Evolutionary conservation across 1,140 invertebrate species (phyloP), one percentile per base, ranked within the genome.

Genomic region (Parapsyche elsis): DNA sequence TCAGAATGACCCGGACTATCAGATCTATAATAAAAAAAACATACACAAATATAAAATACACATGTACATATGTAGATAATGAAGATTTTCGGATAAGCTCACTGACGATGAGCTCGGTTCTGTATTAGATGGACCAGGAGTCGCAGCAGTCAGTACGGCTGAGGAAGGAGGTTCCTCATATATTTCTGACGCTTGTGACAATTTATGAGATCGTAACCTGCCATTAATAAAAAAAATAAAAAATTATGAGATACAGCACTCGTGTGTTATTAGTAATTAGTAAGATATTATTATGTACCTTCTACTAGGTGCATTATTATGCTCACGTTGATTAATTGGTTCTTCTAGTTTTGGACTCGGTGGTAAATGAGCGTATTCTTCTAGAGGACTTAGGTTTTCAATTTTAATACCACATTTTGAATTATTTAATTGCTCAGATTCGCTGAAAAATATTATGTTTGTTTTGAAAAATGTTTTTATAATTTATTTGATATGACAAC

Each of bases 131-230:
- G 73, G 64, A 53, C 73, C 61, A n/a, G 75, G 46, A 5, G 7
- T 19, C 64, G 70, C 49, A 77, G 19, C 53, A 44, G 74, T n/a
- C 57, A 71, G 12, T 46, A 61, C 53, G 45, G 70, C 12, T 14
- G 71, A 14, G 14, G 38, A 2, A 0, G 67, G n/a, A 45, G 75
- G 46, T 19, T 77, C 75, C 16, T 80, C 45, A 19, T 76, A 64
- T 70, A 76, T 24, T 75, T 79, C 71, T 16, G 79, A 46, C 44
- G 64, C 38, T 5, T 71, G 14, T 9, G 76, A 49, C 59, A 76
- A 59, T 77, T 79, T 77, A 46, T 82, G 78, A 57, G 81, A 82
- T 30, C 81, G 78, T 64, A 82, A 57, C 24, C 81, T 82, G 59
- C n/a, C 79, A 81, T 1, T 24, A 9, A 26, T 4, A 23, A 16